Percentiles rank a stretch among this genome's conserved stretches.
Evolutionary conservation across 2,797 vertebrate genomes (phyloP).

Genomic region (Tragopan temminckii): DNA sequence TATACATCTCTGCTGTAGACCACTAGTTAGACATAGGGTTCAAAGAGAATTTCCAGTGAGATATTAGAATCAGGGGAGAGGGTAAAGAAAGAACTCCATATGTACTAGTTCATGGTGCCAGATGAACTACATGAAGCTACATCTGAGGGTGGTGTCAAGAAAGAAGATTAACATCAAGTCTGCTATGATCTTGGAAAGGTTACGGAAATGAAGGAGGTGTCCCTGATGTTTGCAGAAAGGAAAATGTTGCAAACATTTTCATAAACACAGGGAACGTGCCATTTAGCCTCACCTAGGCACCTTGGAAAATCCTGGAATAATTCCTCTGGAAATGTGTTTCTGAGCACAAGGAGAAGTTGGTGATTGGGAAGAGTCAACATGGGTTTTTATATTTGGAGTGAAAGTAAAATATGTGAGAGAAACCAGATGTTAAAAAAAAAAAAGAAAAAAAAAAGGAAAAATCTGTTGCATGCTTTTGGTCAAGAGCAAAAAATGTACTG

Average conservation of each 20-base stretch:
- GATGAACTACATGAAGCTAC: background rate
- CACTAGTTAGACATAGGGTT: background rate
- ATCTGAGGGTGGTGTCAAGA: background rate
- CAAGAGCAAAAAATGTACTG: background rate
- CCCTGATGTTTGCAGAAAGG: background rate
- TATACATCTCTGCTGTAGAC: background rate
- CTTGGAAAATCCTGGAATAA: background rate
- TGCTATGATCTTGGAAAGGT: background rate
- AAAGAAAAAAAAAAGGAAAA: background rate
- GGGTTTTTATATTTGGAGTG: background rate
- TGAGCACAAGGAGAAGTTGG: background rate
- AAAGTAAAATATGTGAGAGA: background rate
- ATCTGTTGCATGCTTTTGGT: background rate
- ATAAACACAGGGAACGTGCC: background rate
- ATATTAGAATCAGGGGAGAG: background rate
- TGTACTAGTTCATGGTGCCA: background rate
- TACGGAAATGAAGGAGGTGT: fast-evolving
- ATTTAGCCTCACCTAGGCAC: background rate
- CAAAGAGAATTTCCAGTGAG: background rate
- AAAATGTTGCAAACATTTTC: background rate
- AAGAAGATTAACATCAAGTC: background rate
- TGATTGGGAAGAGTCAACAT: background rate
- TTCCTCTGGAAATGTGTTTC: background rate
- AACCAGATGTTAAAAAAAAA: background rate
- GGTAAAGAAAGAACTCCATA: background rate